phyloP scores from a whole-genome alignment of 1,140 invertebrate species.

The Anthonomus grandis region DNA sequence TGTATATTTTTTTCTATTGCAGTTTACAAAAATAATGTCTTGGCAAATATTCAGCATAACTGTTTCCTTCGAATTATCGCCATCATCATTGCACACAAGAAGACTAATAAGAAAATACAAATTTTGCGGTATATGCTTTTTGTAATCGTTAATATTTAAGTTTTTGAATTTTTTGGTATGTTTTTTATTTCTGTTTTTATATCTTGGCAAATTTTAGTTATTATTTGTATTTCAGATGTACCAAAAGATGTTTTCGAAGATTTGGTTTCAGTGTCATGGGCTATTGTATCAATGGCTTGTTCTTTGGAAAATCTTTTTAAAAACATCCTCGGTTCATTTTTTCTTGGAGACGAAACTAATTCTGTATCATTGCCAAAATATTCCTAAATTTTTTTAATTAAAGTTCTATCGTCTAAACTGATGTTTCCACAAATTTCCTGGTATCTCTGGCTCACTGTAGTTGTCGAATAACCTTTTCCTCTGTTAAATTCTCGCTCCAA shows the following conservation, averaged over 20 bases:
- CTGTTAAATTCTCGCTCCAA: too few relatives aligned
- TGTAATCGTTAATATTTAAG: slow-evolving; percentile 1
- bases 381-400: too few relatives aligned
- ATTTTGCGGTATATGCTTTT: slow-evolving; percentile 1
- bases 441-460: too few relatives aligned
- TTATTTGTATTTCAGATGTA: not conserved
- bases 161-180: not conserved
- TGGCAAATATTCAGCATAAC: not conserved
- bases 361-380: too few relatives aligned
- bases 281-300: not conserved
- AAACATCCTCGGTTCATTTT: not conserved
- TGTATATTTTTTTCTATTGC: not conserved
- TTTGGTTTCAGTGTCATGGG: too few relatives aligned
- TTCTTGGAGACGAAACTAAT: not conserved
- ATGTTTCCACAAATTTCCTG: too few relatives aligned
- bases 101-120: slow-evolving; percentile 2
- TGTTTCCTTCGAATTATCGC: not conserved
- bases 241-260: not conserved
- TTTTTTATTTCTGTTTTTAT: not conserved
- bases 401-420: too few relatives aligned
- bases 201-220: not conserved
- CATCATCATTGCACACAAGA: not conserved
- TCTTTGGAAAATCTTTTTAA: not conserved
- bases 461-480: too few relatives aligned
- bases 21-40: too few relatives aligned